phyloP scores from a whole-genome alignment of 2,888 invertebrate species.

The Drosophila pseudotakahashii region DNA sequence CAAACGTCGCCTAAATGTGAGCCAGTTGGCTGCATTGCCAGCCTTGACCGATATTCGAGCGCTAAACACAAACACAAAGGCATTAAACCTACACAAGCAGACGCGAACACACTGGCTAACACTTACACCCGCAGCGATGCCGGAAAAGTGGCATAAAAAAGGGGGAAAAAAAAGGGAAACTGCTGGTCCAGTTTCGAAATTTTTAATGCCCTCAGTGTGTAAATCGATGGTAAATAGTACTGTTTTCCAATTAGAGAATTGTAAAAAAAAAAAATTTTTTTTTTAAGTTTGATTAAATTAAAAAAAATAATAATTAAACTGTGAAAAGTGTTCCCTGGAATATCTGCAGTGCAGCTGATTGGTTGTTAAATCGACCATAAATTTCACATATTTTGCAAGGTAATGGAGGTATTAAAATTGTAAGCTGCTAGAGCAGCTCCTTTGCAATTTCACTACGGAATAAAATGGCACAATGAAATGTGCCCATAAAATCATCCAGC shows the following conservation, averaged over 20 bases:
- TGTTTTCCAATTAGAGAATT: too few species aligned
- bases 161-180: slow-evolving; percentile 5
- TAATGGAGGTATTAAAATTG: slow-evolving; percentile 8
- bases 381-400: background rate
- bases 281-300: too few species aligned
- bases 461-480: slow-evolving; percentile 5
- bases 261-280: too few species aligned
- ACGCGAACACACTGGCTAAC: slow-evolving; percentile 1
- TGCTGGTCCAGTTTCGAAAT: background rate
- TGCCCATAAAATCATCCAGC: slow-evolving; percentile 3
- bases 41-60: slow-evolving; percentile 76
- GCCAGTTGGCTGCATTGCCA: slow-evolving; percentile 36
- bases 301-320: too few species aligned
- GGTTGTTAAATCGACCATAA: background rate
- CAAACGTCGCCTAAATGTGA: slow-evolving; percentile 53
- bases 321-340: background rate
- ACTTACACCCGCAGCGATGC: slow-evolving; percentile 20
- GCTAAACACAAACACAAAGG: slow-evolving; percentile 51
- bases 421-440: background rate
- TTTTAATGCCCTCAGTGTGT: background rate
- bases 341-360: background rate
- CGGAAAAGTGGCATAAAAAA: slow-evolving; percentile 55
- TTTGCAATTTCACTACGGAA: background rate
- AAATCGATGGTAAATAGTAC: too few species aligned
- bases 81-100: slow-evolving; percentile 18